Conservation (phyloP, 2,797 vertebrate species). For the Vireo griseus region DNA sequence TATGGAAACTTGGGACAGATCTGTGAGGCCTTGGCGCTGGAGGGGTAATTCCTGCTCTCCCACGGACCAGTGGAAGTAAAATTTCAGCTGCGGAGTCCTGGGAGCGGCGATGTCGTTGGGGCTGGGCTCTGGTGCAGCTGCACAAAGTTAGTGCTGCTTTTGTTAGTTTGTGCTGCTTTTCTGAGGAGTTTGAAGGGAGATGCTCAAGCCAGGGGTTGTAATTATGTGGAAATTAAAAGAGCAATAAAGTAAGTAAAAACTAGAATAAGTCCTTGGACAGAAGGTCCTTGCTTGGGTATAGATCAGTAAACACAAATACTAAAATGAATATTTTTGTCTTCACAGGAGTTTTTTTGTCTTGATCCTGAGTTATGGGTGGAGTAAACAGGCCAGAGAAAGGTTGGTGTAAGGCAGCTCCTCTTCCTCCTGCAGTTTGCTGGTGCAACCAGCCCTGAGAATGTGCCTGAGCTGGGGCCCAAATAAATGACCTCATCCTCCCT, state of each 20-base stretch:
- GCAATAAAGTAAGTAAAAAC: neutral
- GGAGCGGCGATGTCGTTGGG: neutral
- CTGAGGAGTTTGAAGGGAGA: neutral
- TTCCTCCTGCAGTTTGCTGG: neutral
- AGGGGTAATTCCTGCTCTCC: constrained; percentile 3
- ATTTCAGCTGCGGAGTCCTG: constrained; percentile 14
- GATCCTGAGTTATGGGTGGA: neutral
- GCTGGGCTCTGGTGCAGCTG: constrained; percentile 36
- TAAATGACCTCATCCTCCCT: fast-evolving
- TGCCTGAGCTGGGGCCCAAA: fast-evolving
- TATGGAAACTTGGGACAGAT: constrained; percentile 85
- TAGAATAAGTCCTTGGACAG: neutral
- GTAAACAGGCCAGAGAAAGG: neutral
- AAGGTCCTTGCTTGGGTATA: neutral
- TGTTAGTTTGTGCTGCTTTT: constrained; percentile 1
- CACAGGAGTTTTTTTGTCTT: neutral
- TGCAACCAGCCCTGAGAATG: neutral
- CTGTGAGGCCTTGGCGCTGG: neutral
- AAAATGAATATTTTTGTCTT: fast-evolving
- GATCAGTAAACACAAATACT: fast-evolving
- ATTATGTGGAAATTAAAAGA: neutral
- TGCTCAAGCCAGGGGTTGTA: neutral
- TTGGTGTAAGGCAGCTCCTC: fast-evolving
- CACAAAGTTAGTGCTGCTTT: constrained; percentile 14
- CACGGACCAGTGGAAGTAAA: neutral